Evolutionary conservation across 1,140 invertebrate species (phyloP).

Genomic region (Armadillidium nasatum): DNA sequence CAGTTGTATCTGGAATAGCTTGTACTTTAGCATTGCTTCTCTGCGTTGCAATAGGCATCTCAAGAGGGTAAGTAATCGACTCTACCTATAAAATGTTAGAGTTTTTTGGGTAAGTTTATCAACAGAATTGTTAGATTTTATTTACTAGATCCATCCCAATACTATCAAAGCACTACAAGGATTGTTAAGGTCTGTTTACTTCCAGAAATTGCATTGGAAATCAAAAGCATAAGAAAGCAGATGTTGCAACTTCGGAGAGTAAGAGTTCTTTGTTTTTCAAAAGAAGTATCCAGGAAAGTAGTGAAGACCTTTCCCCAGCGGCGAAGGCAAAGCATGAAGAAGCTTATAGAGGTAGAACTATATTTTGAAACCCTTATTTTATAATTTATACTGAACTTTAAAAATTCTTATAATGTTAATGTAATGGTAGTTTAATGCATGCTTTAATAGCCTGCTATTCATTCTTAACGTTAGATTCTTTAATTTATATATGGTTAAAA

Average conservation of each 20-base stretch:
- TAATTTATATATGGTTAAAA: background rate
- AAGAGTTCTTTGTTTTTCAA: constrained; percentile 29
- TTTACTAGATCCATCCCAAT: constrained; percentile 16
- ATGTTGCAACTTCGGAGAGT: constrained; percentile 17
- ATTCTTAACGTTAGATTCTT: background rate
- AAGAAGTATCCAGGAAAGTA: constrained; percentile 36
- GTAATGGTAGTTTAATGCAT: background rate
- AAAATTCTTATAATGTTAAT: background rate
- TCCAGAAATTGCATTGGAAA: constrained; percentile 16
- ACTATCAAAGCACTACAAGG: constrained; percentile 16
- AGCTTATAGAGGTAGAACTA: constrained; percentile 35
- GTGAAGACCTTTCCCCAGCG: constrained; percentile 38
- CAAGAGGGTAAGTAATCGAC: constrained; percentile 47
- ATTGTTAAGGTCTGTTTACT: too few species aligned
- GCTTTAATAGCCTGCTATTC: background rate
- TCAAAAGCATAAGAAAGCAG: constrained; percentile 4
- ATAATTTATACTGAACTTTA: background rate
- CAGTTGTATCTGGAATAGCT: constrained; percentile 48
- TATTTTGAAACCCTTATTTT: too few species aligned
- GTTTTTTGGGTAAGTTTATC: background rate
- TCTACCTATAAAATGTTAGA: background rate
- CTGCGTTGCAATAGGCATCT: constrained; percentile 49
- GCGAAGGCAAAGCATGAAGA: constrained; percentile 37
- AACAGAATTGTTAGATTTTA: constrained; percentile 8
- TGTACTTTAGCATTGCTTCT: constrained; percentile 50